phyloP scores from a whole-genome alignment of 2,113 vertebrate species.

The Rhodinocichla rosea region DNA sequence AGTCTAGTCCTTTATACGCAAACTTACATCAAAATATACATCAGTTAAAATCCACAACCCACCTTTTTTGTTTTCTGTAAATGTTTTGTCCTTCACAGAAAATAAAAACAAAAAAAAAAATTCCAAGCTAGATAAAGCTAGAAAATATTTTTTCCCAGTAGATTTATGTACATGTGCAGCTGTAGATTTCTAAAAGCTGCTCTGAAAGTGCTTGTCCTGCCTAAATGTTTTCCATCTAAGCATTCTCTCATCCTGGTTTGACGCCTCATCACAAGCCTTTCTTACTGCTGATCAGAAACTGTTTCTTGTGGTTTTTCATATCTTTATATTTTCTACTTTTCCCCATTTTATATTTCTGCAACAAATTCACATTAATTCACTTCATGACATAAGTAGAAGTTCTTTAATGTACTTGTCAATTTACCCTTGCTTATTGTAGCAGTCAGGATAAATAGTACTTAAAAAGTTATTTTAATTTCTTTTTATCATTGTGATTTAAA shows the following conservation, averaged over 20 bases:
- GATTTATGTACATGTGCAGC: not conserved
- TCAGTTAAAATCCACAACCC: not conserved
- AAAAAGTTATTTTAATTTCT: not conserved
- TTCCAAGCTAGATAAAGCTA: not conserved
- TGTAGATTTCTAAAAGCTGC: not conserved
- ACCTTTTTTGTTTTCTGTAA: not conserved
- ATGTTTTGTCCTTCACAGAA: not conserved
- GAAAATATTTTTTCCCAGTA: not conserved
- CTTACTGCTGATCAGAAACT: not conserved
- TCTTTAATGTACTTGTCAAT: not conserved
- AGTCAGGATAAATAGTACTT: not conserved
- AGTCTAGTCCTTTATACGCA: accelerated
- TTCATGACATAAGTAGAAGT: not conserved
- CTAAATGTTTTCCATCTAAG: not conserved
- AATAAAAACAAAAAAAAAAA: not conserved
- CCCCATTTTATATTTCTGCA: not conserved
- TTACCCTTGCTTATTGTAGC: not conserved
- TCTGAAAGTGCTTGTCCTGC: not conserved
- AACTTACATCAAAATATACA: not conserved
- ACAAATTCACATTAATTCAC: not conserved
- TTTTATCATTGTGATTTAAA: not conserved
- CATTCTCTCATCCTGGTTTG: not conserved
- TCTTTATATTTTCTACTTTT: not conserved
- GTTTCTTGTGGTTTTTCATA: not conserved
- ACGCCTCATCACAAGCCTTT: not conserved